These are phyloP conservation scores for Cephus runcator DNA, from an alignment of 2,888 invertebrate genomes.

Conservation along the genomic window DNA sequence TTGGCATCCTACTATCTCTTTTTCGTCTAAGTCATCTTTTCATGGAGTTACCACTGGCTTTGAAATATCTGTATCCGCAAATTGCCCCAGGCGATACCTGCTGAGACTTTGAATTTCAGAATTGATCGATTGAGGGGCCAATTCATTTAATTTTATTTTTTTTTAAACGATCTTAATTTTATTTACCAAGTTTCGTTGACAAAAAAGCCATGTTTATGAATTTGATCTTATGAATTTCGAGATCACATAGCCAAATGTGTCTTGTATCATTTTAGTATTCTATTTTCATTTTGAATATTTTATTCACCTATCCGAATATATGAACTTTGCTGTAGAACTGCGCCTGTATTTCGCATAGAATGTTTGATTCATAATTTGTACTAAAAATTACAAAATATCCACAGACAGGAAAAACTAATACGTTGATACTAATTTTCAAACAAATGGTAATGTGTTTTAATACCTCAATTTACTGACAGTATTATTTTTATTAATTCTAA, in stretches of 20 bases:
- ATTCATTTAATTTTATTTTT: neutral
- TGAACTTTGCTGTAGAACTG: neutral
- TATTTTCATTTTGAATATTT: neutral
- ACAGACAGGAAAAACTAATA: neutral
- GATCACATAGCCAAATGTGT: neutral
- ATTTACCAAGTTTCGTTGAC: neutral
- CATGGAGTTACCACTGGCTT: neutral
- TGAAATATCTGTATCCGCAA: neutral
- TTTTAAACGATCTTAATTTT: neutral
- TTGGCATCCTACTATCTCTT: conserved; percentile 21
- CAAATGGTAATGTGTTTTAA: neutral
- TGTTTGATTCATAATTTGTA: neutral
- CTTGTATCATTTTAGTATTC: neutral
- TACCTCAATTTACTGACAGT: neutral
- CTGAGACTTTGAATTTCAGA: neutral
- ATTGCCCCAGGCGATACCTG: too few relatives aligned
- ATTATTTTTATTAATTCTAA: neutral
- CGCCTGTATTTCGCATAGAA: too few relatives aligned
- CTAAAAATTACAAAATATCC: neutral
- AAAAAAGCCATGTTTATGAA: neutral
- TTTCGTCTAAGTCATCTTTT: neutral
- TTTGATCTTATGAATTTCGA: neutral
- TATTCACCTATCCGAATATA: neutral
- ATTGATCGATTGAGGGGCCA: neutral
- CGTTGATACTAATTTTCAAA: neutral